A percentile compares a stretch with the other conserved stretches of the same genome.
Conservation (phyloP, 2,888 invertebrate species). For the Poecilus cupreus region DNA sequence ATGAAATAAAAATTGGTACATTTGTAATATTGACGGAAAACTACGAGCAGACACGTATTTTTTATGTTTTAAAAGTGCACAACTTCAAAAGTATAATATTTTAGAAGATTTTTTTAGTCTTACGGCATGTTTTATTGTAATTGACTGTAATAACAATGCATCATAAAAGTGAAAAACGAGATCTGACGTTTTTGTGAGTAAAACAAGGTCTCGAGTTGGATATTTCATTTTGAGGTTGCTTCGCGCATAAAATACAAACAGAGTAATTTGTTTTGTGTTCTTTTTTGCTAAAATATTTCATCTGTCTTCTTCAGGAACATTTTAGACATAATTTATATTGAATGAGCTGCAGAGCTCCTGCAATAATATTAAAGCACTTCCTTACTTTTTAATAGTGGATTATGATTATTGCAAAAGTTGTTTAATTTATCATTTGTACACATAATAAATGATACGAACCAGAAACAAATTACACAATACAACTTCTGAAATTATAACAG, state of each 20-base stretch:
- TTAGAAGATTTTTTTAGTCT: conserved; percentile 48
- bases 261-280: conserved; percentile 49
- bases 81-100: conserved; percentile 47
- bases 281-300: conserved; percentile 50
- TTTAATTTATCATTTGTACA: conserved; percentile 27
- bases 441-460: neutral
- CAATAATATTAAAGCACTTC: conserved; percentile 21
- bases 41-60: neutral
- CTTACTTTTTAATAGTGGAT: conserved; percentile 21
- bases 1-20: conserved; percentile 42
- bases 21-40: conserved; percentile 13
- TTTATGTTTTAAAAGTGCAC: conserved; percentile 26
- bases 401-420: conserved; percentile 29
- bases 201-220: conserved; percentile 38
- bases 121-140: conserved; percentile 52
- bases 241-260: conserved; percentile 47
- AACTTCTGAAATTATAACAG: too few species aligned
- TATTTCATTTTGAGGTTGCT: conserved; percentile 47
- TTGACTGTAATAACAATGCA: conserved; percentile 54
- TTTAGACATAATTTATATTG: conserved; percentile 48
- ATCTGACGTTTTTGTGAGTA: conserved; percentile 42
- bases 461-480: neutral
- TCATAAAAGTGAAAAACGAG: conserved; percentile 52
- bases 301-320: conserved; percentile 45
- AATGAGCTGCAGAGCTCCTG: neutral